These are phyloP conservation scores for Megalops atlanticus DNA, from an alignment of 2,113 vertebrate species.

Conservation along the genomic window DNA sequence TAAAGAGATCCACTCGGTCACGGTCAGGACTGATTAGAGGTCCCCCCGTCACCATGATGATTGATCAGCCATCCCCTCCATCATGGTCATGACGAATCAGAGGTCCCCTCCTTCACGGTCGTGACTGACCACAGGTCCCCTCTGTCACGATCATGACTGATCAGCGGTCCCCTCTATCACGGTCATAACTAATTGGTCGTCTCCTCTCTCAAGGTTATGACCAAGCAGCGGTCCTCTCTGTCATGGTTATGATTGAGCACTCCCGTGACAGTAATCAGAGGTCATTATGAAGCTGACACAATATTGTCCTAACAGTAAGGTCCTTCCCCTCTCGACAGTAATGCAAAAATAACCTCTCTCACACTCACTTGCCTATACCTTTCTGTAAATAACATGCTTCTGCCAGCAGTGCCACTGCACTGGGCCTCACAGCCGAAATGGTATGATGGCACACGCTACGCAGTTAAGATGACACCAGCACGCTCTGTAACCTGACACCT, in stretches of 20 bases:
- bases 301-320: background rate
- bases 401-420: no score
- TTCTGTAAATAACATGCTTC: background rate
- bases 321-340: background rate
- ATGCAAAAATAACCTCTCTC: background rate
- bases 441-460: no score
- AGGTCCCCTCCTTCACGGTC: no score
- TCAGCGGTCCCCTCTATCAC: no score
- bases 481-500: background rate
- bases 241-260: background rate
- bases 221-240: background rate
- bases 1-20: no score
- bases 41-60: no score
- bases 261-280: background rate
- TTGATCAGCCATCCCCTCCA: no score
- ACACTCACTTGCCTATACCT: background rate
- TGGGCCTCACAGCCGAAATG: no score
- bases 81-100: no score
- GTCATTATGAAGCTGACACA: background rate
- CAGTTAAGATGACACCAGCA: background rate
- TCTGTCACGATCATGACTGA: no score
- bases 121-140: no score
- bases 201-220: background rate
- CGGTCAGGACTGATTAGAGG: no score
- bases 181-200: background rate